These are phyloP conservation scores for Nothocercus nigrocapillus DNA, from an alignment of 2,113 vertebrate species.

Conservation along the genomic window DNA sequence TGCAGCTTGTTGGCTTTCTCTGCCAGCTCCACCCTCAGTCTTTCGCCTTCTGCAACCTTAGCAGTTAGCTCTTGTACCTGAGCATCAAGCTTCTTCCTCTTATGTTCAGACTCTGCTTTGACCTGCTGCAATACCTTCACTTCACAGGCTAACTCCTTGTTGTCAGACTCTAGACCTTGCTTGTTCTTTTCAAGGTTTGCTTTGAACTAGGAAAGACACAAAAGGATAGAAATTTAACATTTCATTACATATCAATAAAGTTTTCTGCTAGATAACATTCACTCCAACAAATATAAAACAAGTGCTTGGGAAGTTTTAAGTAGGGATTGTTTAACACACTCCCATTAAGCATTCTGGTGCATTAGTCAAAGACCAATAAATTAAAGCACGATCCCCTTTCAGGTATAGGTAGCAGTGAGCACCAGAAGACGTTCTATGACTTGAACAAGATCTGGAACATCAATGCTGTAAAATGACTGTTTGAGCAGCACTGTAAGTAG, in stretches of 20 bases:
- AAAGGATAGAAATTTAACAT: background rate
- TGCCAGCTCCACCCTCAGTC: conserved; percentile 84
- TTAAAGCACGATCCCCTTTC: background rate
- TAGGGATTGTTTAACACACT: background rate
- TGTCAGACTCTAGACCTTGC: conserved; percentile 92
- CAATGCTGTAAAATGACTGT: background rate
- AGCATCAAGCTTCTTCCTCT: conserved; percentile 93
- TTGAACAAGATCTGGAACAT: background rate
- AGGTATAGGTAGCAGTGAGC: background rate
- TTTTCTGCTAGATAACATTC: background rate
- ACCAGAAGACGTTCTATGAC: background rate
- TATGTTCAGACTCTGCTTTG: conserved; percentile 91
- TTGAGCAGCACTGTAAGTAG: background rate
- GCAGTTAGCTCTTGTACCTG: conserved; percentile 91
- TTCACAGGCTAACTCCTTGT: conserved; percentile 91
- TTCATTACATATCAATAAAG: background rate
- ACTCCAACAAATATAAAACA: background rate
- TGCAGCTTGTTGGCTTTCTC: conserved; percentile 92
- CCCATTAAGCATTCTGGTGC: fast-evolving
- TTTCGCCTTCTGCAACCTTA: conserved; percentile 88
- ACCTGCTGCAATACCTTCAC: conserved; percentile 93
- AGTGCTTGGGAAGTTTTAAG: background rate
- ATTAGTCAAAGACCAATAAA: background rate
- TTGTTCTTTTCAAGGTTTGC: conserved; percentile 96
- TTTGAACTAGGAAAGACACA: conserved; percentile 83